A percentile compares a stretch with the other conserved stretches of the same genome.
Evolutionary conservation across 2,797 vertebrate species (phyloP).

Genomic region (Tauraco hartlaubi): DNA sequence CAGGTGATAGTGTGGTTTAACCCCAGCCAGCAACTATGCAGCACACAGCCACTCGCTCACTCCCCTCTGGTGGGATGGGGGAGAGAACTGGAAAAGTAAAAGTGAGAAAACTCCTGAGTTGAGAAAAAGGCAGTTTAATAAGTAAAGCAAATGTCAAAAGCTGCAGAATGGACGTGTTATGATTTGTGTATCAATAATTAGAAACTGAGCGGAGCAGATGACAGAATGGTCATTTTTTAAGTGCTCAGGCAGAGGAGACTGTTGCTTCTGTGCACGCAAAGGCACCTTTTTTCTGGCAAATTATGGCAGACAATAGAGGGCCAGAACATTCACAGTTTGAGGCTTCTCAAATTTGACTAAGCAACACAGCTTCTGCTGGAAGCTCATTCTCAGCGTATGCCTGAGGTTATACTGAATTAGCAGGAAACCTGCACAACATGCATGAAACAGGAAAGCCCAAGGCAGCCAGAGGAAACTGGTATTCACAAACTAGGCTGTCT

Average conservation of each 20-base stretch:
- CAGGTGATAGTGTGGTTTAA: not conserved
- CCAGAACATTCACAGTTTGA: conserved; percentile 3
- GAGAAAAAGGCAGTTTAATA: too few relatives aligned
- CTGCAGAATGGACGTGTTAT: not conserved
- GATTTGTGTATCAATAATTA: not conserved
- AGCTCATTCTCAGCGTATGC: not conserved
- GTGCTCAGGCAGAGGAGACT: not conserved
- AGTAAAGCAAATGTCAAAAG: not conserved
- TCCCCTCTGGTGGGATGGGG: too few relatives aligned
- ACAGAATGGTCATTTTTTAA: not conserved
- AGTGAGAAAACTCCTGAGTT: too few relatives aligned
- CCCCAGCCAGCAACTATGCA: too few relatives aligned
- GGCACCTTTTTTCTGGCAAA: not conserved
- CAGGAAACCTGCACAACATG: not conserved
- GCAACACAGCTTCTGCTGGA: not conserved
- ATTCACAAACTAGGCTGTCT: not conserved
- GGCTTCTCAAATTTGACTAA: not conserved
- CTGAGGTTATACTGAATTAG: not conserved
- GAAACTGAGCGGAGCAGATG: not conserved
- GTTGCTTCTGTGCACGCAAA: not conserved
- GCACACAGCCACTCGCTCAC: too few relatives aligned
- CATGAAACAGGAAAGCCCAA: not conserved
- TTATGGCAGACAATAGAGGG: not conserved
- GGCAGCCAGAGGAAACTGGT: not conserved
- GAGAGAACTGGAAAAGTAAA: too few relatives aligned